Base-by-base conservation (phyloP, 2,113 vertebrate species). In the Anoplopoma fimbria region DNA sequence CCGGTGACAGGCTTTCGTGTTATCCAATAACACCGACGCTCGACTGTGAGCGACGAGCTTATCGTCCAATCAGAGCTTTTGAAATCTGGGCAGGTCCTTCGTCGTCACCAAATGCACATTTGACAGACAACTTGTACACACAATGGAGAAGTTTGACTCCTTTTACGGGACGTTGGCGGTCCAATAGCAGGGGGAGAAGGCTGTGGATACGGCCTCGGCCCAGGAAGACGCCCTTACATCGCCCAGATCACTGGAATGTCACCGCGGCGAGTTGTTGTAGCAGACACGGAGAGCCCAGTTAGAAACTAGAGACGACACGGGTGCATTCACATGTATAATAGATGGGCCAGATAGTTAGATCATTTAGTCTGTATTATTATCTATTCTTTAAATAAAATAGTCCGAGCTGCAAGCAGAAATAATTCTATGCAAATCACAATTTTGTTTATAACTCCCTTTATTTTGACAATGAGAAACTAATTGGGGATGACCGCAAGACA, bases 111-210 rank as follows among this genome's bases (percentile, higher is more conserved):
- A 10, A 25, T 58, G 53, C 42, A 72, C 85, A 79, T 91, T 92
- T 95, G 94, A 95, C 81, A 8, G 94, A 93, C 95, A 92, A 23
- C 12, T 31, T 12, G 31, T 6, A 8, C 87, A 75, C 45, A 73
- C 95, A 95, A 94, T 95, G 83, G 89, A 89, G 64, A 86, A 84
- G 86, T 94, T 94, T 93, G 84, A 92, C 86, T 93, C 95, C 94
- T 95, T 95, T 87, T 95, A 95, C 88, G 94, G 94, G 83, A 81
- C 88, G 19, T 73, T 68, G 63, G 25, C 31, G 78, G 79, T 87
- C 93, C 93, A 94, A 94, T 94, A 31, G 69, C 58, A 65, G 29
- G 67, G 36, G n/a, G 55, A 85, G 79, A 42, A 72, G 40, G 27
- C 13, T 57, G 3, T 72, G 63, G 74, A 71, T 49, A 57, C 87